Percentiles rank a stretch among this genome's conserved stretches.
Conservation (phyloP, 1,140 invertebrate species). For the Acromyrmex heyeri region DNA sequence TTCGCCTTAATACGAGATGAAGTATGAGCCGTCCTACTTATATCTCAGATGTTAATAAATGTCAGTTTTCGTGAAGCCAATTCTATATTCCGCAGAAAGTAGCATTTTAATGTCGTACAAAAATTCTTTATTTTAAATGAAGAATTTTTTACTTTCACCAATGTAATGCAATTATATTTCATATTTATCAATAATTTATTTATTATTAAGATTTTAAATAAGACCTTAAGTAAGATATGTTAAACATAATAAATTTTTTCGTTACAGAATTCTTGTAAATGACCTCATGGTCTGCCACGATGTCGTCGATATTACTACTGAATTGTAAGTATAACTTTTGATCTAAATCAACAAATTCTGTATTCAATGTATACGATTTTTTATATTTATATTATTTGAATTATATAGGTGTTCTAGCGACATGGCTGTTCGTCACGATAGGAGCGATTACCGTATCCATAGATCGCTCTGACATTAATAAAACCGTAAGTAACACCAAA, state of each 20-base stretch:
- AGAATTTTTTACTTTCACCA: neutral
- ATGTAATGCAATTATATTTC: neutral
- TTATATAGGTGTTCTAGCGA: constrained; percentile 75
- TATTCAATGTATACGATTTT: neutral
- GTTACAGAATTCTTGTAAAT: constrained; percentile 72
- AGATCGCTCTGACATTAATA: constrained; percentile 80
- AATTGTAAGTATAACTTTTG: constrained; percentile 71
- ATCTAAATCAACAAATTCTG: neutral
- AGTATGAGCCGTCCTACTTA: constrained; percentile 44
- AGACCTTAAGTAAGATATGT: neutral
- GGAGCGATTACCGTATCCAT: constrained; percentile 82
- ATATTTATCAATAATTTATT: neutral
- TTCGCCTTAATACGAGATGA: constrained; percentile 38
- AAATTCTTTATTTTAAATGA: neutral
- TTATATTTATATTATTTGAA: constrained; percentile 16
- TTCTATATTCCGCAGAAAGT: neutral
- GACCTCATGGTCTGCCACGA: constrained; percentile 77
- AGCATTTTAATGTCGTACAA: neutral
- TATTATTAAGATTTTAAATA: neutral
- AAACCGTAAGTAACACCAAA: constrained; percentile 75
- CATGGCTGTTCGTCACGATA: constrained; percentile 73
- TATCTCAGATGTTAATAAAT: constrained; percentile 33
- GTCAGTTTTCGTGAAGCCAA: neutral
- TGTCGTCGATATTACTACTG: constrained; percentile 69
- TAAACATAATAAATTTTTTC: constrained; percentile 11